phyloP scores from a whole-genome alignment of 2,888 invertebrate genomes.

The Endotricha flammealis region DNA sequence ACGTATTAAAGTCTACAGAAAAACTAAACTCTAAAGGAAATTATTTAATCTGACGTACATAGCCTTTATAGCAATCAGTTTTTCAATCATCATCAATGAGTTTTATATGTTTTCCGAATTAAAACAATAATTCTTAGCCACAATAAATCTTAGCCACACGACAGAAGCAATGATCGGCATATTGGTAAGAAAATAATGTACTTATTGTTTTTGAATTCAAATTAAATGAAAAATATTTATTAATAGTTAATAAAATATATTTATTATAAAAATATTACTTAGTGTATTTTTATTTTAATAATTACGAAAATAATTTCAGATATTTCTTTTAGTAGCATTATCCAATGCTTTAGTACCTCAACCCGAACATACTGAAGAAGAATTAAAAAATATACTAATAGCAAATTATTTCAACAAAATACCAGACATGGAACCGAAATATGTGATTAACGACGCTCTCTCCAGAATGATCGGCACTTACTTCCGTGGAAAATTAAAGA shows the following conservation, averaged over 20 bases:
- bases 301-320: conserved; percentile 22
- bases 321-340: conserved; percentile 20
- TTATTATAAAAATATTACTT: no score
- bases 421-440: conserved; percentile 48
- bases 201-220: neutral
- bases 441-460: conserved; percentile 46
- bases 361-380: conserved; percentile 27
- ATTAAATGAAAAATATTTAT: no score
- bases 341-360: conserved; percentile 29
- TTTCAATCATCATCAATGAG: no score
- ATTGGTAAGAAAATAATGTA: neutral
- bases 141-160: neutral
- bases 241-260: no score
- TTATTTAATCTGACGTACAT: no score
- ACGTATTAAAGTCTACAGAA: no score
- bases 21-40: no score
- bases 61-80: no score
- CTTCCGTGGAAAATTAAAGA: conserved; percentile 48
- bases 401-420: conserved; percentile 43
- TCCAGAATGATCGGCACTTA: conserved; percentile 45
- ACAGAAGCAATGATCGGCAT: neutral
- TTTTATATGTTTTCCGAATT: neutral
- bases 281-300: no score
- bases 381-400: conserved; percentile 36
- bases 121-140: neutral